A percentile compares a stretch with the other conserved stretches of the same genome.
Conservation (phyloP, 2,797 vertebrate genomes). For the Adelosebastes latens region DNA sequence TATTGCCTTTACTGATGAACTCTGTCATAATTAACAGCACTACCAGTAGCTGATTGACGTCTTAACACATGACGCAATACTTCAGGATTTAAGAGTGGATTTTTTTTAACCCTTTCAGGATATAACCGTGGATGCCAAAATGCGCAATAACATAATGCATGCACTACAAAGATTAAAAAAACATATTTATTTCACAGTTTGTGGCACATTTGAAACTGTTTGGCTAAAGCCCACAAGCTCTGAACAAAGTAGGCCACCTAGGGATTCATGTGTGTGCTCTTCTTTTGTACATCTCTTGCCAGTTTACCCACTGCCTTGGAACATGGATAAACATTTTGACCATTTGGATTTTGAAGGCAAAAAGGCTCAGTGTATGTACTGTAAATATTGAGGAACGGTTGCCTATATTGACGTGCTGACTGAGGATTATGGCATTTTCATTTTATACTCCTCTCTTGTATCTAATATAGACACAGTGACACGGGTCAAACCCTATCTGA, state of each 20-base stretch:
- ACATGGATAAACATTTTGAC: neutral
- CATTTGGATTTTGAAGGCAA: neutral
- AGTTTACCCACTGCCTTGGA: neutral
- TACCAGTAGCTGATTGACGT: neutral
- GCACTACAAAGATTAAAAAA: neutral
- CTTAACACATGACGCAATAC: neutral
- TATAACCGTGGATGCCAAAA: neutral
- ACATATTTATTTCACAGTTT: neutral
- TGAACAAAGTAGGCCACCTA: neutral
- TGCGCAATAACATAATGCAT: neutral
- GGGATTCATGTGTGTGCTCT: neutral
- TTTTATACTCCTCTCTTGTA: neutral
- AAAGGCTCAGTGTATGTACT: neutral
- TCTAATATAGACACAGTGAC: neutral
- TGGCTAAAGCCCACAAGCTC: neutral
- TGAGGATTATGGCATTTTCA: neutral
- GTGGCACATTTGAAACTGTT: neutral
- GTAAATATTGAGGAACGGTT: neutral
- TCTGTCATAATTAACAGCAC: neutral
- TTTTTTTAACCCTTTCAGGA: neutral
- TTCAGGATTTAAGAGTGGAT: neutral
- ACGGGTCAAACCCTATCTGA: neutral
- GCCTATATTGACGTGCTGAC: neutral
- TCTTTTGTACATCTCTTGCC: neutral
- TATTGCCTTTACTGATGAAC: neutral